A percentile compares a stretch with the other conserved stretches of the same genome.
These are phyloP conservation scores for Crocallis elinguaria DNA, from an alignment of 2,888 invertebrate genomes.

Conservation along the genomic window DNA sequence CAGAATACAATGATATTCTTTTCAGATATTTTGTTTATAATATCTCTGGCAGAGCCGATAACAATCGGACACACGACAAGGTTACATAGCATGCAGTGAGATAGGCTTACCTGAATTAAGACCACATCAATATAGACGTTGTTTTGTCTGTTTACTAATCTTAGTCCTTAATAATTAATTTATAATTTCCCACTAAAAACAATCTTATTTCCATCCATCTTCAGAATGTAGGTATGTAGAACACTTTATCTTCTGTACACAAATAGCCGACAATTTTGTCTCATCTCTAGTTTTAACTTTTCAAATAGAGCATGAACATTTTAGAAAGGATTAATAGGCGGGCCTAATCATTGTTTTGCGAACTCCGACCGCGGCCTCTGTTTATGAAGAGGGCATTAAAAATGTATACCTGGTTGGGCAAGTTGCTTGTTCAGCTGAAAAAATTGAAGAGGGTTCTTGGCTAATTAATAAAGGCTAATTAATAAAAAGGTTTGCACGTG, in stretches of 20 bases:
- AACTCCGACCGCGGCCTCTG: constrained; percentile 34
- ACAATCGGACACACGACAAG: too few relatives aligned
- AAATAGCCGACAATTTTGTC: neutral
- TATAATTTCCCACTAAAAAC: too few relatives aligned
- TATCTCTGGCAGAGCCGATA: too few relatives aligned
- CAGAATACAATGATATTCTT: too few relatives aligned
- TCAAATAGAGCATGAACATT: constrained; percentile 65
- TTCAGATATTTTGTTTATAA: too few relatives aligned
- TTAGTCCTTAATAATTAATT: too few relatives aligned
- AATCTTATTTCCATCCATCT: too few relatives aligned
- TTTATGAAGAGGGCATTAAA: constrained; percentile 40
- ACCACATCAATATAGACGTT: too few relatives aligned
- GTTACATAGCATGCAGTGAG: too few relatives aligned
- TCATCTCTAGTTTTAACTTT: constrained; percentile 44
- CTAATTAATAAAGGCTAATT: constrained; percentile 20
- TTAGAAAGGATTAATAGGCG: constrained; percentile 59
- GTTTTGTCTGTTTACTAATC: too few relatives aligned
- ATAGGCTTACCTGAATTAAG: too few relatives aligned
- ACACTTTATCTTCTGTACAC: too few relatives aligned
- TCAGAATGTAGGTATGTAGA: neutral
- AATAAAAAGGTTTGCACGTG: neutral
- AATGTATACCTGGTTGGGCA: constrained; percentile 9
- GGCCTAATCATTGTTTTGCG: constrained; percentile 58
- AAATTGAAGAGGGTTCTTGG: constrained; percentile 13
- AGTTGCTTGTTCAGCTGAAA: constrained; percentile 6